phyloP scores from a whole-genome alignment of 2,797 vertebrate species.

The Sus cebifrons region DNA sequence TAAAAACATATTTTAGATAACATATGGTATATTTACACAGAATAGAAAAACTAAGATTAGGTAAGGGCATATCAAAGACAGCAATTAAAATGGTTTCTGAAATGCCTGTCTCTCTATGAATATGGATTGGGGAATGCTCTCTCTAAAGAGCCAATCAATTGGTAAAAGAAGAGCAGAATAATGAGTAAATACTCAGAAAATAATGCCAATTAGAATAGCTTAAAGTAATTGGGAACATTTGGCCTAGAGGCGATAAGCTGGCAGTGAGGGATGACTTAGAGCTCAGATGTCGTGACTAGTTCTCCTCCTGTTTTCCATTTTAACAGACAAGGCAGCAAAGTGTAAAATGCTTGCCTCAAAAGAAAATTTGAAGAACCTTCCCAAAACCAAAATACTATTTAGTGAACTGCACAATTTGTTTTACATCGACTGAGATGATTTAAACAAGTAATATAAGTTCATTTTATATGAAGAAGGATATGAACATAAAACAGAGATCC shows the following conservation, averaged over 20 bases:
- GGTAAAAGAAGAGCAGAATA: slow-evolving; percentile 65
- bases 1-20: slow-evolving; percentile 1
- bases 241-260: not conserved
- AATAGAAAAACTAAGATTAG: slow-evolving; percentile 27
- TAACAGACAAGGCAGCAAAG: slow-evolving; percentile 11
- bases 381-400: not conserved
- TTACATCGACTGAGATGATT: not conserved
- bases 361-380: not conserved
- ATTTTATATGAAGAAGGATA: not conserved
- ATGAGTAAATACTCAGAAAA: slow-evolving; percentile 64
- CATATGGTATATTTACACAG: not conserved
- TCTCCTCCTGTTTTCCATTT: not conserved
- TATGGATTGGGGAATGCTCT: not conserved
- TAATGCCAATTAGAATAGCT: slow-evolving; percentile 51
- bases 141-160: slow-evolving; percentile 40
- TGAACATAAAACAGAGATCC: not conserved
- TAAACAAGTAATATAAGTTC: not conserved
- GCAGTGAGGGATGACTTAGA: not conserved
- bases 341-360: not conserved
- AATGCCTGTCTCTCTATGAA: not conserved
- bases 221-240: slow-evolving; percentile 52
- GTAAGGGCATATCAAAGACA: not conserved
- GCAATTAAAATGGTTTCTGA: slow-evolving; percentile 18
- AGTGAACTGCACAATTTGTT: not conserved
- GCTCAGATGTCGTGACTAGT: not conserved